Evolutionary conservation across 2,888 invertebrate genomes (phyloP), one percentile per base, ranked within the genome.

Genomic region (Napeogenes sylphis): DNA sequence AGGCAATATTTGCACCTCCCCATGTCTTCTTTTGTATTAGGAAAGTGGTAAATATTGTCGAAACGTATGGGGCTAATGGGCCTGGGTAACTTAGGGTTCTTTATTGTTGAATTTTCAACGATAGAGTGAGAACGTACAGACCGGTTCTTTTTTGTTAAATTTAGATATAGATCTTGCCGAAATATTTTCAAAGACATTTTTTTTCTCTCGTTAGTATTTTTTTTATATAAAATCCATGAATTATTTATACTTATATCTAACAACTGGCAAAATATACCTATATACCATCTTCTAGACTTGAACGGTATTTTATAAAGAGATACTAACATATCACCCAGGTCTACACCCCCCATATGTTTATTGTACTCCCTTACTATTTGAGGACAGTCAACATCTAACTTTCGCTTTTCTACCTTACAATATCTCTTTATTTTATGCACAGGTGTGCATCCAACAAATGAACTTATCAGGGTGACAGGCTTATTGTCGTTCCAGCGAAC

Each of bases 311-410:
- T 67, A 61, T 70, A 68, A 56, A 66, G 65, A 54, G 67, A 63
- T 59, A 70, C 47, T 47, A 70, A 60, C 65, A 68, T 71, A 62
- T 76, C 74, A 45, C 62, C 58, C 45, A 73, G 62, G 59, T 74
- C 73, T 14, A 74, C 72, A 46, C 71, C 71, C 14, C 72, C 73
- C 75, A 75, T 75, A 64, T 73, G 70, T 58, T 68, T 68, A 64
- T 75, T 76, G 66, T 74, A 75, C 54, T 69, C 65, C 32, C 58
- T 62, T 45, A 73, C 67, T 58, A 74, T 66, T 55, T 71, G 64
- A 61, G 75, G 77, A 65, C 73, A 75, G 51, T 65, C 55, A 46
- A 76, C 70, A 56, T 72, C 63, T 56, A 70, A 64, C 53, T 66
- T 70, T 45, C 56, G 58, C 55, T 73, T 72, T 59, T 64, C 67